These are phyloP conservation scores for Euleptes europaea DNA, from an alignment of 2,113 vertebrate genomes.

Conservation along the genomic window DNA sequence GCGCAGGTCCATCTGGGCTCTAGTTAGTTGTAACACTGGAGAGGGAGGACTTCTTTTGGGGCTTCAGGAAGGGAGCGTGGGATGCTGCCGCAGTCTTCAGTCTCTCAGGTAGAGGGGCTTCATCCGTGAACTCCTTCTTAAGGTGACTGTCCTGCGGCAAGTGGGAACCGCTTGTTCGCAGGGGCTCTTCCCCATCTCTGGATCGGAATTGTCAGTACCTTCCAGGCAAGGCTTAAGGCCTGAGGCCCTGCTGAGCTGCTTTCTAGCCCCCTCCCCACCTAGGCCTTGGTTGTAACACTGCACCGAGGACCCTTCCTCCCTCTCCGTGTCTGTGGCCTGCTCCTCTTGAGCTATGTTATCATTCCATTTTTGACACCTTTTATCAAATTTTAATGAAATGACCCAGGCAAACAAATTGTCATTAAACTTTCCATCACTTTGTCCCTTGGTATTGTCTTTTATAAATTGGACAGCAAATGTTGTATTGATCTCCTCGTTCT, in stretches of 20 bases:
- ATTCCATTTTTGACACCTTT: constrained; percentile 88
- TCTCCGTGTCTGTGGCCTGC: constrained; percentile 74
- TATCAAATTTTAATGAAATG: constrained; percentile 90
- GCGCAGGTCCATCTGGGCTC: background rate
- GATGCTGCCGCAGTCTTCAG: background rate
- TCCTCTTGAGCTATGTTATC: constrained; percentile 81
- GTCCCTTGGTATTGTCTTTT: constrained; percentile 90
- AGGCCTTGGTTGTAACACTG: constrained; percentile 55
- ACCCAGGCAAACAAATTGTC: constrained; percentile 90
- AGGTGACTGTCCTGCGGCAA: background rate
- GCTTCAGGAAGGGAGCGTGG: too few relatives aligned
- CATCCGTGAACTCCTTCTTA: background rate
- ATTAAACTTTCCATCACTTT: constrained; percentile 93
- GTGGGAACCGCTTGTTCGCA: background rate
- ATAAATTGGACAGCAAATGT: constrained; percentile 97
- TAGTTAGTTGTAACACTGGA: too few relatives aligned
- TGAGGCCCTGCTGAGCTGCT: constrained; percentile 23
- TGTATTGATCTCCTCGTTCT: constrained; percentile 89
- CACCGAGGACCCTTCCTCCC: constrained; percentile 58
- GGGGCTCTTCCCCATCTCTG: background rate
- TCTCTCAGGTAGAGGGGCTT: background rate
- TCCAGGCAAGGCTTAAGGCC: constrained; percentile 17
- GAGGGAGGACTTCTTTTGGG: background rate
- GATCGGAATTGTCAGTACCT: constrained; percentile 43
- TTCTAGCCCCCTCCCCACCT: constrained; percentile 57